These are phyloP conservation scores for Xenopus borealis DNA, from an alignment of 2,113 vertebrate genomes.

Conservation along the genomic window DNA sequence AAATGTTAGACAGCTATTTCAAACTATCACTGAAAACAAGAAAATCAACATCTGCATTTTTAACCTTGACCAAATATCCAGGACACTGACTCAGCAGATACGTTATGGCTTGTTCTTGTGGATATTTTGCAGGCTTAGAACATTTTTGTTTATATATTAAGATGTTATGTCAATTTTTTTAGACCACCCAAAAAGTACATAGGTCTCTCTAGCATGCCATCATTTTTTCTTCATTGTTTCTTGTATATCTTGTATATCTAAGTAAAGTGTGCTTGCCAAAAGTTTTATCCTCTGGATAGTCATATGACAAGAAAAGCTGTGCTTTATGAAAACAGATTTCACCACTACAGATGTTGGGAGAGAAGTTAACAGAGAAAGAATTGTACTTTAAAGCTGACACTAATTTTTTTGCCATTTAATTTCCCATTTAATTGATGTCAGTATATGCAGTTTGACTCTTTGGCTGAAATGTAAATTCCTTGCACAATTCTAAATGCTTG, in stretches of 20 bases:
- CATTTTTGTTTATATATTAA: constrained; percentile 2
- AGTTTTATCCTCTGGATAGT: constrained; percentile 27
- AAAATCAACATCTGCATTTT: constrained; percentile 5
- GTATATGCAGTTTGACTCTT: no score
- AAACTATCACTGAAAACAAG: not conserved
- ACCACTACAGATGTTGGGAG: constrained; percentile 36
- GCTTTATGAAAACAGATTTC: constrained; percentile 17
- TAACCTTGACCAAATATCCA: not conserved
- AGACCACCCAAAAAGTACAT: constrained; percentile 32
- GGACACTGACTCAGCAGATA: not conserved
- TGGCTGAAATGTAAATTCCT: no score
- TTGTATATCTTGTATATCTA: constrained; percentile 14
- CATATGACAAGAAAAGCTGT: constrained; percentile 4
- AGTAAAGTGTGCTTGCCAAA: constrained; percentile 11
- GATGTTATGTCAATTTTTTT: not conserved
- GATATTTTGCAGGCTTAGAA: constrained; percentile 1
- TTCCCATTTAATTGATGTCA: no score
- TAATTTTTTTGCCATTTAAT: no score
- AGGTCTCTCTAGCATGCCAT: constrained; percentile 4
- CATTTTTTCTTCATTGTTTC: constrained; percentile 25
- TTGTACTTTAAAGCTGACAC: constrained; percentile 3
- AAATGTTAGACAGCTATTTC: no score
- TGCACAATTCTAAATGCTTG: no score
- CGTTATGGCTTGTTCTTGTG: not conserved
- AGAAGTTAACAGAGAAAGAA: constrained; percentile 11